Percentiles rank a stretch among this genome's conserved stretches.
Conservation (phyloP, 2,113 vertebrate species). For the Elanoides forficatus region DNA sequence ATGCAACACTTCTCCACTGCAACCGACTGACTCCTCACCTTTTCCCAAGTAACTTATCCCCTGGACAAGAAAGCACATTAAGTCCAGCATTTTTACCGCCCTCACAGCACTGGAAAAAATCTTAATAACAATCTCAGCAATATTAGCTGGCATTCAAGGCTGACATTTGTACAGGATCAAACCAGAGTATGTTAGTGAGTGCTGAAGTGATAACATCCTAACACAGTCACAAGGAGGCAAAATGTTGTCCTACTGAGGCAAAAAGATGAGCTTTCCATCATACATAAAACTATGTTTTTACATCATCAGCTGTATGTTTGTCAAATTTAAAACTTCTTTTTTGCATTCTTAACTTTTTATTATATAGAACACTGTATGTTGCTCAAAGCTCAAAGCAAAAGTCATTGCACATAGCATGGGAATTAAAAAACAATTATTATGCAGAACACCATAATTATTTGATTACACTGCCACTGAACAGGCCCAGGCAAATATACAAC, state of each 20-base stretch:
- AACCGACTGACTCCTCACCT: neutral
- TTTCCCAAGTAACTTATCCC: neutral
- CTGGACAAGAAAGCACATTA: neutral
- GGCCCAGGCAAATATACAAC: neutral
- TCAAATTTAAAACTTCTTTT: neutral
- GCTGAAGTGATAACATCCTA: neutral
- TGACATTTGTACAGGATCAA: neutral
- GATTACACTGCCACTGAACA: neutral
- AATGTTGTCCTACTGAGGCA: neutral
- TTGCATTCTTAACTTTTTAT: neutral
- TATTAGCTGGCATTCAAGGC: neutral
- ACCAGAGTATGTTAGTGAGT: neutral
- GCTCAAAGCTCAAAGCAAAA: neutral
- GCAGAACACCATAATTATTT: neutral
- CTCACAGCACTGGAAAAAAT: neutral
- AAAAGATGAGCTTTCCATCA: neutral
- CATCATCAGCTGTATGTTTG: neutral
- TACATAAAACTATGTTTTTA: neutral
- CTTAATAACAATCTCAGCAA: neutral
- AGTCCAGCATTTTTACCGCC: neutral
- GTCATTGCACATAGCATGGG: fast-evolving
- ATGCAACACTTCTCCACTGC: neutral
- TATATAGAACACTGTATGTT: neutral
- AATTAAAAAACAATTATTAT: neutral
- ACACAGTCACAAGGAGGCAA: neutral